Conservation (phyloP, 1,140 invertebrate genomes). For the Gonatopus flavifemur region DNA sequence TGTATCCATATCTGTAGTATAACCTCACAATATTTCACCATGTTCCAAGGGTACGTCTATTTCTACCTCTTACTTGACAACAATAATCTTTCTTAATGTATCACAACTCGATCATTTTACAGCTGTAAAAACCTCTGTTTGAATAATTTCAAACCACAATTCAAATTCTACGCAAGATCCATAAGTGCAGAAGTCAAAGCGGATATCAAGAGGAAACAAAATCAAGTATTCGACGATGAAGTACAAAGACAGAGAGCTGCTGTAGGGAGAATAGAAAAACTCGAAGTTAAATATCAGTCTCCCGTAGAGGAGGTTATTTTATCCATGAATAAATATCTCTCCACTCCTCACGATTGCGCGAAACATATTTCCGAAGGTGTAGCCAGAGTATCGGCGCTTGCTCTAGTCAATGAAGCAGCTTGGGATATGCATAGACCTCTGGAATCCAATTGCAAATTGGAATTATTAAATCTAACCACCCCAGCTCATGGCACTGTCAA, state of each 20-base stretch:
- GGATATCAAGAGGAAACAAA: conserved; percentile 58
- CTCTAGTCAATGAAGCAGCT: conserved; percentile 73
- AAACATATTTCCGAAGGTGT: conserved; percentile 83
- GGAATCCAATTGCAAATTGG: conserved; percentile 73
- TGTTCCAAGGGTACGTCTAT: conserved; percentile 16
- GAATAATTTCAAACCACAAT: conserved; percentile 8
- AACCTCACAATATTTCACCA: conserved; percentile 4
- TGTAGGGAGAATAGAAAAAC: conserved; percentile 88
- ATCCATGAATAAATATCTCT: conserved; percentile 90
- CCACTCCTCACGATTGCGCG: conserved; percentile 90
- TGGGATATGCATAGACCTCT: conserved; percentile 96
- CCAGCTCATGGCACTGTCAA: conserved; percentile 71
- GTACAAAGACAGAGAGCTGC: conserved; percentile 60
- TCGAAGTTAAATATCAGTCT: conserved; percentile 80
- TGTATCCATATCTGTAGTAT: too few relatives aligned
- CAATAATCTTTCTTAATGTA: not conserved
- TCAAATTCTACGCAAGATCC: conserved; percentile 18
- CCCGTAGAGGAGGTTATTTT: conserved; percentile 72
- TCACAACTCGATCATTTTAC: not conserved
- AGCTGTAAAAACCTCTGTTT: conserved; percentile 13
- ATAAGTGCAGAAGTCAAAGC: conserved; percentile 31
- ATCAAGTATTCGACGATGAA: conserved; percentile 80
- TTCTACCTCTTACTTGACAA: not conserved
- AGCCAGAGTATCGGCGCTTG: conserved; percentile 72
- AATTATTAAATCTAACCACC: conserved; percentile 77